Evolutionary conservation across 1,140 invertebrate genomes (phyloP).

Genomic region (Cardiocondyla obscurior): DNA sequence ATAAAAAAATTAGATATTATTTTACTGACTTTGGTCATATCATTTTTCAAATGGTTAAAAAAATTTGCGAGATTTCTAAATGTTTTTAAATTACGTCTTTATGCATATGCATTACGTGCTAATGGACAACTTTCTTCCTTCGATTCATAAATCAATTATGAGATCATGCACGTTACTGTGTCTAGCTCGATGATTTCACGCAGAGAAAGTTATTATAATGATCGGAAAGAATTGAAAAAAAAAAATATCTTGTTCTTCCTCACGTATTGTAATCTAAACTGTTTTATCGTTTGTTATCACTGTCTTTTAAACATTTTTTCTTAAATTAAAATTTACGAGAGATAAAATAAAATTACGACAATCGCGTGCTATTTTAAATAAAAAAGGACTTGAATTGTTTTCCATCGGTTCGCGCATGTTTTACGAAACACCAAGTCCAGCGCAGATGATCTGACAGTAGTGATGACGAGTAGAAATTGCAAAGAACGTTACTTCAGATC

Average conservation of each 20-base stretch:
- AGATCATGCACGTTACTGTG: not conserved
- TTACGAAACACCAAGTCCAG: not conserved
- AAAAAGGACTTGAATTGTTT: not conserved
- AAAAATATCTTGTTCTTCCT: not conserved
- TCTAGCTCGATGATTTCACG: slow-evolving; percentile 29
- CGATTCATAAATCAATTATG: slow-evolving; percentile 23
- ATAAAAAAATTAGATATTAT: not conserved
- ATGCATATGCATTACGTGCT: not conserved
- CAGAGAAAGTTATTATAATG: slow-evolving; percentile 48
- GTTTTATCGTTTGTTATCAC: not conserved
- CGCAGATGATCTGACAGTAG: not conserved
- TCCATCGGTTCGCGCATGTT: not conserved
- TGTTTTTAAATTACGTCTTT: not conserved
- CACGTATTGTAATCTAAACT: not conserved
- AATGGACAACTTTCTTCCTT: slow-evolving; percentile 46
- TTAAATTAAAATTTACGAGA: not conserved
- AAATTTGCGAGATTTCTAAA: not conserved
- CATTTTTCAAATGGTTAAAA: not conserved
- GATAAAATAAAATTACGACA: not conserved
- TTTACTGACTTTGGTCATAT: not conserved
- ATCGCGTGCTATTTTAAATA: not conserved
- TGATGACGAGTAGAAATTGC: not conserved
- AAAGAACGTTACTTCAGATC: not conserved
- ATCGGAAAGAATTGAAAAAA: slow-evolving; percentile 9
- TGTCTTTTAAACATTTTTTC: not conserved